A percentile compares a stretch with the other conserved stretches of the same genome.
Conservation (phyloP, 2,113 vertebrate species). For the Talpa occidentalis region DNA sequence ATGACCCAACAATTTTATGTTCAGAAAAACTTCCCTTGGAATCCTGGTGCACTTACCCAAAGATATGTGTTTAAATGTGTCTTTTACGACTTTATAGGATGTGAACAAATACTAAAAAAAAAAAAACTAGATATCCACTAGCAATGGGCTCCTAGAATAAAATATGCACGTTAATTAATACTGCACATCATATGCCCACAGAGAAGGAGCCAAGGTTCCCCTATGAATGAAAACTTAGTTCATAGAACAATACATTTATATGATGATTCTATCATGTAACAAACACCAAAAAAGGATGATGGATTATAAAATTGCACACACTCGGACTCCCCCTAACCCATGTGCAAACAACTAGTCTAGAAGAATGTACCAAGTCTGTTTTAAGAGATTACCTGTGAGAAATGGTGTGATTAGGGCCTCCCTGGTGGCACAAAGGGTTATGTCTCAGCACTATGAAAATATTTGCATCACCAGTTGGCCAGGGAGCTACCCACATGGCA, state of each 20-base stretch:
- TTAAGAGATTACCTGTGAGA: neutral
- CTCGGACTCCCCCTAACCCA: neutral
- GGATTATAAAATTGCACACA: neutral
- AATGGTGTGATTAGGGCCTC: no score
- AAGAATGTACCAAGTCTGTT: neutral
- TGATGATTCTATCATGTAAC: neutral
- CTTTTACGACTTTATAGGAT: neutral
- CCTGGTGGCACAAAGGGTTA: no score
- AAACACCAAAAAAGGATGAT: neutral
- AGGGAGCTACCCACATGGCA: no score
- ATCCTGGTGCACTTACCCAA: neutral
- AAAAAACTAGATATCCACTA: neutral
- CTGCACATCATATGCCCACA: neutral
- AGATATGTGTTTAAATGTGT: neutral
- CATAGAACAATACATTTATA: neutral
- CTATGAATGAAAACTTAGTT: neutral
- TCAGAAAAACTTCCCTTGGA: neutral
- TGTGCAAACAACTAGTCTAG: no score
- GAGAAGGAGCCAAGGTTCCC: neutral
- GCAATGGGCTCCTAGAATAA: neutral
- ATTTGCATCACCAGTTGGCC: no score
- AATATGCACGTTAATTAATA: neutral
- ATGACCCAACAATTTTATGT: neutral
- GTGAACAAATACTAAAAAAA: neutral
- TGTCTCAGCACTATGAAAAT: no score